Conservation (phyloP, 2,113 vertebrate species). For the Anhinga anhinga region DNA sequence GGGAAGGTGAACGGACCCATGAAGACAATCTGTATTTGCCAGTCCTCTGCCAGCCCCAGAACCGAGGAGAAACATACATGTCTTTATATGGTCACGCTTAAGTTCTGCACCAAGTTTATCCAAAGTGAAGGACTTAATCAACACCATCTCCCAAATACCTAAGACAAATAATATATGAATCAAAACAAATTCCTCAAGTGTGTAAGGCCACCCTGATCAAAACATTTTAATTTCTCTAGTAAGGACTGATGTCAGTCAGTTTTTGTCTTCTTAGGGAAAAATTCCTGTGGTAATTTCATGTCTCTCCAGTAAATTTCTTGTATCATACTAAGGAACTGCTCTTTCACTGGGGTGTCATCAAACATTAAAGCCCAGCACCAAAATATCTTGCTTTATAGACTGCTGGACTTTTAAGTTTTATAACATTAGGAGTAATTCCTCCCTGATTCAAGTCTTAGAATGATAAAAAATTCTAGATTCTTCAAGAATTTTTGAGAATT, state of each 20-base stretch:
- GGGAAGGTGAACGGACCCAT: not conserved
- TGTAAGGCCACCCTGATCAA: conserved; percentile 16
- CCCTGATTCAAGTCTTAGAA: not conserved
- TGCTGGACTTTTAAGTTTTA: not conserved
- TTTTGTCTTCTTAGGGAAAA: not conserved
- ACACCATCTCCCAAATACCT: not conserved
- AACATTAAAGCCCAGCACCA: not conserved
- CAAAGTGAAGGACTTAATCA: not conserved
- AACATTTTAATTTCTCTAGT: conserved; percentile 46
- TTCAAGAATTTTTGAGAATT: not conserved
- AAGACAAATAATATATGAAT: not conserved
- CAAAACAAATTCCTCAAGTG: not conserved
- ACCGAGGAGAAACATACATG: not conserved
- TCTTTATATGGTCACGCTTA: not conserved
- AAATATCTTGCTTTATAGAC: not conserved
- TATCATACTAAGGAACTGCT: not conserved
- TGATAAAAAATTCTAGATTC: not conserved
- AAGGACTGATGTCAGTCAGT: not conserved
- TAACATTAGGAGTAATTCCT: not conserved
- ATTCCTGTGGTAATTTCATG: not conserved
- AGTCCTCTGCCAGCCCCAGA: not conserved
- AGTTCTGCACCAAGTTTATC: not conserved
- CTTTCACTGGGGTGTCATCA: not conserved
- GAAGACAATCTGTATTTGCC: not conserved
- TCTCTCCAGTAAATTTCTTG: not conserved